phyloP scores from a whole-genome alignment of 2,888 invertebrate species.

The Ditula angustiorana region DNA sequence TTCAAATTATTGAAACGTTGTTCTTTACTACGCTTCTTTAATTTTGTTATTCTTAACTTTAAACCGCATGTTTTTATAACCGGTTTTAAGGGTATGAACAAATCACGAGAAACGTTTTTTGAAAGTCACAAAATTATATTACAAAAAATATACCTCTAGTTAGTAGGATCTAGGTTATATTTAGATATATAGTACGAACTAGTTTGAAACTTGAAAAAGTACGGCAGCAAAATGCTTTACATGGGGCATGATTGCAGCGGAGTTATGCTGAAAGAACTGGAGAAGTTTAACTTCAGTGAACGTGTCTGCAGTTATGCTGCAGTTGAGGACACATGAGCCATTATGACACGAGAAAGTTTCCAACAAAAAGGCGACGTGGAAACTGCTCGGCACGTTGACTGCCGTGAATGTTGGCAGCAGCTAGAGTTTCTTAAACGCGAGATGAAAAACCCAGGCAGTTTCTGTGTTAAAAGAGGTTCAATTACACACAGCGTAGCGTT shows the following conservation, averaged over 20 bases:
- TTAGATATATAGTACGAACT: too few species aligned
- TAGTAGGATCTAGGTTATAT: too few species aligned
- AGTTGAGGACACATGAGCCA: conserved; percentile 20
- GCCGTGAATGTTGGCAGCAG: background rate
- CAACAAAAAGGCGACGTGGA: background rate
- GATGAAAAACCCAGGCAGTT: background rate
- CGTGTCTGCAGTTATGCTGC: conserved; percentile 24
- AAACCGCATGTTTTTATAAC: too few species aligned
- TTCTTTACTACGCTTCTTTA: too few species aligned
- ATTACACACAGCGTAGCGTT: too few species aligned
- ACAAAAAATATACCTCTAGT: too few species aligned
- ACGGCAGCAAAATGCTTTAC: conserved; percentile 35
- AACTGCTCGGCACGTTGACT: background rate
- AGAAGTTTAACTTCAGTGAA: conserved; percentile 25
- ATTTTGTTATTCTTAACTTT: too few species aligned
- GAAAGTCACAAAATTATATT: too few species aligned
- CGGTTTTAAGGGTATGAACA: too few species aligned
- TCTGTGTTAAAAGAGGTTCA: background rate
- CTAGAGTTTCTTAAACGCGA: background rate
- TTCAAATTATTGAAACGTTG: too few species aligned
- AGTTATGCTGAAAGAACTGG: conserved; percentile 33
- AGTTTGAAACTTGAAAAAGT: conserved; percentile 26
- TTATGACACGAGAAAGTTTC: conserved; percentile 28
- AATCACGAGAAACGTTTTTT: too few species aligned
- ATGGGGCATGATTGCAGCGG: conserved; percentile 33